Base-by-base conservation (phyloP, 2,113 vertebrate genomes). In the Arothron firmamentum region DNA sequence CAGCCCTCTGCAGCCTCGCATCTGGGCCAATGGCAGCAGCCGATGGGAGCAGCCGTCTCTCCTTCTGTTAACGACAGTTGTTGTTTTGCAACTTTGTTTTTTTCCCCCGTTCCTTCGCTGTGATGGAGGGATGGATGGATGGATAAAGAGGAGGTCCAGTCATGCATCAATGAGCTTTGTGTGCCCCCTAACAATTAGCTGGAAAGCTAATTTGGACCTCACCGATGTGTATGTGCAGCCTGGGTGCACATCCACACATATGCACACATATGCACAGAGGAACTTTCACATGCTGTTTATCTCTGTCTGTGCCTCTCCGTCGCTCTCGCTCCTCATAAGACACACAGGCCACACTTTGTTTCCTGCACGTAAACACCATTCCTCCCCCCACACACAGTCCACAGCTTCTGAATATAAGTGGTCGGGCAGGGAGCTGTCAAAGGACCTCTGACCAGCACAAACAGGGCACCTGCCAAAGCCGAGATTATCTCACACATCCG, bases 61-160 rank as follows among this genome's bases (percentile, higher is more conserved):
- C 67, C 74, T 67, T 78, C 76, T 74, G 79, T 71, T 80, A 87
- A 88, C 72, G 63, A 83, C 90, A 81, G 87, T 85, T 86, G 78
- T 90, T 92, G 67, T 87, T 93, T 92, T 90, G 84, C 82, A 74
- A 57, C 65, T 73, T 80, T 78, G 71, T 81, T 72, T 75, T 81
- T 78, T 74, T 79, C 73, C 45, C 45, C n/a, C 45, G 5, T 47
- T n/a, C 45, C 77, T 4, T 79, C 17, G 52, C 64, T 56, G 49
- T 90, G 90, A 90, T 91, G 84, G 45, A 45, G 12, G 16, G 46
- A 48, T 13, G 2, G 80, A 90, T 85, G 85, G 84, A 65, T 74
- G 79, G 85, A 83, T 84, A 85, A 79, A 75, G 77, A 79, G 63
- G 65, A 88, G 81, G 85, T 84, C 79, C 74, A 77, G 78, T 67